Conservation (phyloP, 2,888 invertebrate species). For the Drosophila mulleri region DNA sequence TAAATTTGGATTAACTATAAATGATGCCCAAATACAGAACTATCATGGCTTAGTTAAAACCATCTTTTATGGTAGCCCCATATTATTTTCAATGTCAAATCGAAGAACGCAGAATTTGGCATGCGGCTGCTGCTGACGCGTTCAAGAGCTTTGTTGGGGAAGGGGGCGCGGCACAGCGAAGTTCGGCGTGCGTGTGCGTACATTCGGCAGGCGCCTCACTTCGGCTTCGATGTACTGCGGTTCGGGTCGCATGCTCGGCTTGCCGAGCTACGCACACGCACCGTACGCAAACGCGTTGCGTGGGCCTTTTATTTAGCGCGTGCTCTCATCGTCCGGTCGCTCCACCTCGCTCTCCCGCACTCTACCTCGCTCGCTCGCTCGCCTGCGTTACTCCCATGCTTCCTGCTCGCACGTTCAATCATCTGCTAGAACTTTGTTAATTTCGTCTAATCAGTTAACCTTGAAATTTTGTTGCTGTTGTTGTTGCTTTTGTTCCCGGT, state of each 20-base stretch:
- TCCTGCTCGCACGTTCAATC: conserved; percentile 54
- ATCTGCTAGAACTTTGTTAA: conserved; percentile 76
- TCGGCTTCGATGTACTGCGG: not conserved
- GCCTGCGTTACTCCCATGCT: not conserved
- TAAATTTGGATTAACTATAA: conserved; percentile 19
- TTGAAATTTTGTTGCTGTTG: conserved; percentile 67
- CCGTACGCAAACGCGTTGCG: conserved; percentile 55
- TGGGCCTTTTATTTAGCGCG: conserved; percentile 72
- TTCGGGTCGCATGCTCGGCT: conserved; percentile 29
- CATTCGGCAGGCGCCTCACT: conserved; percentile 37
- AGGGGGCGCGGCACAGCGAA: not conserved
- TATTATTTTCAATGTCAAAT: not conserved
- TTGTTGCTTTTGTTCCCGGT: conserved; percentile 50
- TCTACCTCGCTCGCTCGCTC: not conserved
- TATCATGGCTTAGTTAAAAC: not conserved
- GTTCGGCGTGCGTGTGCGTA: conserved; percentile 61
- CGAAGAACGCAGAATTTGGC: not conserved
- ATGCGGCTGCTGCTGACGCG: conserved; percentile 37
- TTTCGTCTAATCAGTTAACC: conserved; percentile 82
- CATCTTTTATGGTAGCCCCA: not conserved
- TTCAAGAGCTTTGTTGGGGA: conserved; percentile 21
- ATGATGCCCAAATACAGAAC: not conserved
- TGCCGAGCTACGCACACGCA: conserved; percentile 64
- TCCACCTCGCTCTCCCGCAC: not conserved
- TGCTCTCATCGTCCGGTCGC: conserved; percentile 63